Percentiles rank a stretch among this genome's conserved stretches.
These are phyloP conservation scores for Platycheirus albimanus DNA, from an alignment of 2,888 invertebrate species.

Conservation along the genomic window DNA sequence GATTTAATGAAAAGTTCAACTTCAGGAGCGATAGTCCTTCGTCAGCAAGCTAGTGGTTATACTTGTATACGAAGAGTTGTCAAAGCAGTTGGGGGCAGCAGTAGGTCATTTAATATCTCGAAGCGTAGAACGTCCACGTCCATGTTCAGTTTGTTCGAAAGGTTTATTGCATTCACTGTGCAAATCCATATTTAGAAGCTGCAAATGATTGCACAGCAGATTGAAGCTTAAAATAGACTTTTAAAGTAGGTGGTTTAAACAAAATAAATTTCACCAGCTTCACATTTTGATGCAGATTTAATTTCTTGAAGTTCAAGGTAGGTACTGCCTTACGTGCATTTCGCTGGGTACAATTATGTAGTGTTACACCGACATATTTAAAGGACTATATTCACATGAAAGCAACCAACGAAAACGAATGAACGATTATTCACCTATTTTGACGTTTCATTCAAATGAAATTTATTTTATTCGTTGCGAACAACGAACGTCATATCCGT, in stretches of 20 bases:
- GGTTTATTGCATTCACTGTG: neutral
- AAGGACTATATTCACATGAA: too few relatives aligned
- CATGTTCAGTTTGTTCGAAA: neutral
- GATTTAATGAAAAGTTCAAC: slow-evolving; percentile 56
- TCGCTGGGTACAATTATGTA: too few relatives aligned
- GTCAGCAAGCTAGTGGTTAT: neutral
- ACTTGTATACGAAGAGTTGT: too few relatives aligned
- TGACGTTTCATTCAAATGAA: too few relatives aligned
- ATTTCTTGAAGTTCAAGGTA: neutral
- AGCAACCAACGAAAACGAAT: too few relatives aligned
- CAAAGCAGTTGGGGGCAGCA: neutral
- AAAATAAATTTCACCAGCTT: neutral
- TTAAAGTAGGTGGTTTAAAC: neutral
- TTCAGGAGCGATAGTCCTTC: neutral
- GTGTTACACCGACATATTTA: too few relatives aligned
- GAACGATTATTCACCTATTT: too few relatives aligned
- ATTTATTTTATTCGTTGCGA: too few relatives aligned
- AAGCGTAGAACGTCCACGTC: neutral
- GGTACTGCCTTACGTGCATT: too few relatives aligned
- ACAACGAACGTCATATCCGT: too few relatives aligned
- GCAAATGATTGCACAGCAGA: slow-evolving; percentile 18
- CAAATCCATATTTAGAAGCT: slow-evolving; percentile 30
- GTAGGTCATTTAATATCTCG: slow-evolving; percentile 30
- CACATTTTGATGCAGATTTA: neutral
- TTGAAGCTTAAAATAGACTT: slow-evolving; percentile 17